Base-by-base conservation (phyloP, 2,888 invertebrate genomes). In the Eristalis pertinax region DNA sequence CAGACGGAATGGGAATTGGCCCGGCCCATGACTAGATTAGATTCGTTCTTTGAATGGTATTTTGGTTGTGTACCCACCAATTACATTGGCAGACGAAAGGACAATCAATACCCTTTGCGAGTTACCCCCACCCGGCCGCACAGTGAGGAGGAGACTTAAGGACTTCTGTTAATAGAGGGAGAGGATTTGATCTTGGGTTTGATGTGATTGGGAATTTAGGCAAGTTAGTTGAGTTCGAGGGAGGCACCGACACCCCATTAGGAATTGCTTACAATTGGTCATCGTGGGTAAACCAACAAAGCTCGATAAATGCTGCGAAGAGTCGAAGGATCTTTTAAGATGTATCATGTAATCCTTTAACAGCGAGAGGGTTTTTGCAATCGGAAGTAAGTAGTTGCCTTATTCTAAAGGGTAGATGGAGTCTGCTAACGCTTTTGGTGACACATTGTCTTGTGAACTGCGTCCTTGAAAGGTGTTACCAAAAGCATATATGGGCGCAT, bases 61-160 rank as follows among this genome's bases (percentile, higher is more conserved):
- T 74, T 60, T 26, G 58, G 56, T 35, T 43, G 56, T 69, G 58
- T 69, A 58, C 32, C 50, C 69, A 24, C 15, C 69, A 69, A 69
- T 69, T 69, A 69, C 69, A 11, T 5, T 22, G 35, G 35, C 35
- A 19, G 58, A 22, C 22, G 56, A 19, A 56, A 69, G 15, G 19
- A 35, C 29, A 32, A 32, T 69, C 32, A 58, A 19, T 69, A 15
- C 24, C 24, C 26, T 60, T 50, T 29, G 60, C 13, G 15, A 15
- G 26, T 26, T 11, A 10, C 11, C 26, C 13, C 26, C 26, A 26
- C 4, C 26, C 26, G 26, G 26, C 26, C 60, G 22, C 60, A 24
- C 60, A 60, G 50, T 26, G 26, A 26, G 26, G 60, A 32, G 32
- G 13, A 38, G 38, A 13, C 38, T 8, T 38, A 13, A 38, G 38